Evolutionary conservation across 2,888 invertebrate genomes (phyloP).

Genomic region (Ephialtes manifestator): DNA sequence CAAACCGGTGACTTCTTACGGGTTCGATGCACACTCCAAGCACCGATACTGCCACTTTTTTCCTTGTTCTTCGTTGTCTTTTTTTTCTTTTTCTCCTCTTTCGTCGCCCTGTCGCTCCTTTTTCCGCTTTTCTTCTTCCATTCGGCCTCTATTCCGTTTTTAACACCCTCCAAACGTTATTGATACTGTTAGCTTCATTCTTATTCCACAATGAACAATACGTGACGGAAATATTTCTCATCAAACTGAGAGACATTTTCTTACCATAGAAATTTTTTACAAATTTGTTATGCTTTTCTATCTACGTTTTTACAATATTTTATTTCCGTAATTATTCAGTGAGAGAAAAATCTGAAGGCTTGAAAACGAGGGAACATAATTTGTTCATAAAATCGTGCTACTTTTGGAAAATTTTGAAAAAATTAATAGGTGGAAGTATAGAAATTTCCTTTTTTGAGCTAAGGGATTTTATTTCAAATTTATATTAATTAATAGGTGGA

Average conservation of each 20-base stretch:
- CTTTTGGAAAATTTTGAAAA: neutral
- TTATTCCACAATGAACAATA: neutral
- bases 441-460: no score
- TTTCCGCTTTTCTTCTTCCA: neutral
- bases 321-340: no score
- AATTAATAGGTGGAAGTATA: neutral
- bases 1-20: constrained; percentile 63
- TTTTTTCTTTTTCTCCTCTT: constrained; percentile 34
- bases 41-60: constrained; percentile 59
- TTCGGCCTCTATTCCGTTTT: constrained; percentile 11
- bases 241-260: neutral
- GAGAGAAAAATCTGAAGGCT: neutral
- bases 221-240: neutral
- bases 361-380: neutral
- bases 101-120: constrained; percentile 6
- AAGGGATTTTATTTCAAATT: no score
- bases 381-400: neutral
- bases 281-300: no score
- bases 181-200: constrained; percentile 11
- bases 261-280: neutral
- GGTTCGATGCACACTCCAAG: constrained; percentile 49
- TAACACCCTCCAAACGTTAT: constrained; percentile 15
- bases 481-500: no score
- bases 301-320: no score
- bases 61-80: constrained; percentile 2